A percentile compares a stretch with the other conserved stretches of the same genome.
Conservation (phyloP, 37 sponge, comb jelly and placozoan species). For the Chondrilla cf. caribensis region DNA sequence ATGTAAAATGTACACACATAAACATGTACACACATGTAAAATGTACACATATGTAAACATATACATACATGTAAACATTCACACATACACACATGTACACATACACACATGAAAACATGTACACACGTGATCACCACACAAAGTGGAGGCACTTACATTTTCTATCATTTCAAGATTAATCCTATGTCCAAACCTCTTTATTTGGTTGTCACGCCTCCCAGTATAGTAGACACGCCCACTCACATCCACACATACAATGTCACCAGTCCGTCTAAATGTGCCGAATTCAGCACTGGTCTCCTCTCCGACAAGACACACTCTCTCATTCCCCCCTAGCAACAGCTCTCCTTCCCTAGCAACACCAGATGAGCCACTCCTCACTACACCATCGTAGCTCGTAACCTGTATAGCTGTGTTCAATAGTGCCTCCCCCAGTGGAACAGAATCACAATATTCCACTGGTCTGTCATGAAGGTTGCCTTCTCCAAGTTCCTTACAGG, state of each 20-base stretch:
- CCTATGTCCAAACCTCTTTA: slow-evolving; percentile 78
- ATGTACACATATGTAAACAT: too few species aligned
- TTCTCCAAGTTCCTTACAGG: background rate
- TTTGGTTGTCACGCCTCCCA: slow-evolving; percentile 76
- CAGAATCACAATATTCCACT: background rate
- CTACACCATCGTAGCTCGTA: slow-evolving; percentile 19
- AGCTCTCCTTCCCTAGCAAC: slow-evolving; percentile 50
- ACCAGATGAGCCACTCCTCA: background rate
- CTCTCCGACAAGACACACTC: slow-evolving; percentile 67
- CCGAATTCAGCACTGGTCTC: slow-evolving; percentile 34
- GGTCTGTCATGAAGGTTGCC: background rate
- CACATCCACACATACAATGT: slow-evolving; percentile 40
- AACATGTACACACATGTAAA: too few species aligned
- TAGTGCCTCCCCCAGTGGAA: slow-evolving; percentile 76
- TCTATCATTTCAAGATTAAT: slow-evolving; percentile 68
- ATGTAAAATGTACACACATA: too few species aligned
- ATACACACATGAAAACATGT: too few species aligned
- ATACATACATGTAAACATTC: too few species aligned
- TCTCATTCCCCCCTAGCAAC: slow-evolving; percentile 72
- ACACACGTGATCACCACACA: too few species aligned
- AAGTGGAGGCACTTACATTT: slow-evolving; percentile 46
- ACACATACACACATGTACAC: too few species aligned
- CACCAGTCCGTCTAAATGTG: slow-evolving; percentile 69
- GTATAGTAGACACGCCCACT: slow-evolving; percentile 43
- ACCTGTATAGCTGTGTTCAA: slow-evolving; percentile 59